Base-by-base conservation (phyloP, 2,888 invertebrate species). In the Leucania comma region DNA sequence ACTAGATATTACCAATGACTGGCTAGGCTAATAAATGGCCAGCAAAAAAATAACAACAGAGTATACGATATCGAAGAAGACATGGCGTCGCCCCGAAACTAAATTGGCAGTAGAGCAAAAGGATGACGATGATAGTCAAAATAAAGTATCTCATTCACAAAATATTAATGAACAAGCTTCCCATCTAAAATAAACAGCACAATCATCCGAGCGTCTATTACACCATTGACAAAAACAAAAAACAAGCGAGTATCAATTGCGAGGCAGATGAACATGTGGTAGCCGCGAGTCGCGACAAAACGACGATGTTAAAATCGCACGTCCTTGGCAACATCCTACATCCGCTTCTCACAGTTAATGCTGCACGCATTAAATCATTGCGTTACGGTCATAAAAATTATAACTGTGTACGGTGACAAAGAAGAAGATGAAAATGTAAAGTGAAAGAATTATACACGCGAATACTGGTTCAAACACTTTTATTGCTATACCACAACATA, bases 311-410 rank as follows among this genome's bases (percentile, higher is more conserved):
- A 88, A 90, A 90, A 92, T 92, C 92, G 90, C 91, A 86, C 88
- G 95, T 87, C 95, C 95, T 95, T 95, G 94, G 87, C 85, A 81
- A 89, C 93, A 94, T 95, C 94, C 95, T 87, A 93, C 93, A 92
- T 94, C 94, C 94, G 94, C 90, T 95, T 95, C 95, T 91, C 95
- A 95, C 95, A 94, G 89, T 88, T 86, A 82, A 69, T 72, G 68
- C 72, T 82, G 67, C 75, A 76, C 77, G 69, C 78, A 84, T 87
- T 89, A 86, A 90, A 91, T 89, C 90, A 87, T 90, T 82, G 81
- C 79, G 70, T 78, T 77, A 81, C 87, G 80, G 86, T 82, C 83
- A 82, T 80, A 63, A 78, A 72, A 78, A 71, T 62, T 75, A 78
- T 53, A 71, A 78, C 60, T 51, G 42, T 42, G 42, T 57, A 56